Evolutionary conservation across 2,888 invertebrate genomes (phyloP), one percentile per base, ranked within the genome.

Genomic region (Euzophera pinguis): DNA sequence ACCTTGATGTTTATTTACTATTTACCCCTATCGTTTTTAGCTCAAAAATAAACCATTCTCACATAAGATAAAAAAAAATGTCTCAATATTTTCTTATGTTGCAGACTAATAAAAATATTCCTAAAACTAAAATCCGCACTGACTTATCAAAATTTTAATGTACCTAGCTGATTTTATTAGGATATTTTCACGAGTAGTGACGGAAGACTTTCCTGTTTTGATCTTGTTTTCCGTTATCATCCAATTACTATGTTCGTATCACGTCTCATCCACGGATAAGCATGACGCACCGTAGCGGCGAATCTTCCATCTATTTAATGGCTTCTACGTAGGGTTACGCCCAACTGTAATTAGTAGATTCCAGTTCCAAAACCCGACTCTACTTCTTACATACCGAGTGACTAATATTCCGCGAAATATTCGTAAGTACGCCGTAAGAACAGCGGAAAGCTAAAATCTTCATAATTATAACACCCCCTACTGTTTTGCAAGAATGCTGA

Each of bases 311-410:
- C 41, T 50, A 35, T 66, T 70, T 64, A 64, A 66, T 60, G 64
- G 64, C 69, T 80, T 77, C 82, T 64, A 72, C 70, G 81, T 78
- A 83, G 74, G 72, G 74, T 69, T 67, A 45, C 75, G 76, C 65
- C 75, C 79, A 51, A 14, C 81, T 69, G 67, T 77, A 83, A 84
- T 86, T 83, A 83, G 71, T 62, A 67, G 78, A 81, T 82, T 84
- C 82, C 80, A 78, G 75, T 52, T 52, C 42, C 61, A 61, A 59
- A 58, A 65, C 63, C 58, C 62, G 58, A 54, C 57, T 56, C 47
- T 52, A 53, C 55, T 53, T 48, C 47, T 32, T 9, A 50, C 43
- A 53, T 47, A 54, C 51, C 53, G 38, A 48, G 58, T 63, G 65
- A 65, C 59, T 65, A 65, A 64, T 56, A 61, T 55, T 55, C 53